phyloP scores from a whole-genome alignment of 2,113 vertebrate species.

The Cyphomyrus discorhynchus region DNA sequence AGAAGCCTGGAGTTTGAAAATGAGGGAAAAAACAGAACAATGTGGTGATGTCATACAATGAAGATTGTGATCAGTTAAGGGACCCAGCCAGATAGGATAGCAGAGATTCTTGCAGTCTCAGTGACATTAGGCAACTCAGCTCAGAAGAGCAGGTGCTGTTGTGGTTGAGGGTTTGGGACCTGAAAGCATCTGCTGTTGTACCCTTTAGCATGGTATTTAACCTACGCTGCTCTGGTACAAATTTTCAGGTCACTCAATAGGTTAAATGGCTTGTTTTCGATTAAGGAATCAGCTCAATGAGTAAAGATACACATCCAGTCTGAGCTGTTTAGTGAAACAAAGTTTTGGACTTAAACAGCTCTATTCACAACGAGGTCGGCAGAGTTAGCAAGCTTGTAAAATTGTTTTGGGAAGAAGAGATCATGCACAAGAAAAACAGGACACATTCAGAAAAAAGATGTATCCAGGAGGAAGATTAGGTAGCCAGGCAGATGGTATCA shows the following conservation, averaged over 20 bases:
- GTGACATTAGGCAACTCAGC: neutral
- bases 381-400: neutral
- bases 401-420: neutral
- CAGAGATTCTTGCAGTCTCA: neutral
- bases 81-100: neutral
- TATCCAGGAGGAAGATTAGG: neutral
- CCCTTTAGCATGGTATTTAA: neutral
- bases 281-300: neutral
- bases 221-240: neutral
- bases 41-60: neutral
- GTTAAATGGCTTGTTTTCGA: neutral
- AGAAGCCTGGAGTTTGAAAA: neutral
- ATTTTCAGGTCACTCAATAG: neutral
- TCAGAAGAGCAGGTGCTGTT: neutral
- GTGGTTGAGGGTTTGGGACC: neutral
- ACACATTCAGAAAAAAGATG: neutral
- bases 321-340: neutral
- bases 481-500: neutral
- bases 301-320: neutral
- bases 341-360: neutral
- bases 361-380: neutral
- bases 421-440: neutral
- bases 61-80: neutral
- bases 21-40: neutral
- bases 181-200: neutral